These are phyloP conservation scores for Parthenolecanium corni DNA, from an alignment of 2,888 invertebrate genomes.

Conservation along the genomic window DNA sequence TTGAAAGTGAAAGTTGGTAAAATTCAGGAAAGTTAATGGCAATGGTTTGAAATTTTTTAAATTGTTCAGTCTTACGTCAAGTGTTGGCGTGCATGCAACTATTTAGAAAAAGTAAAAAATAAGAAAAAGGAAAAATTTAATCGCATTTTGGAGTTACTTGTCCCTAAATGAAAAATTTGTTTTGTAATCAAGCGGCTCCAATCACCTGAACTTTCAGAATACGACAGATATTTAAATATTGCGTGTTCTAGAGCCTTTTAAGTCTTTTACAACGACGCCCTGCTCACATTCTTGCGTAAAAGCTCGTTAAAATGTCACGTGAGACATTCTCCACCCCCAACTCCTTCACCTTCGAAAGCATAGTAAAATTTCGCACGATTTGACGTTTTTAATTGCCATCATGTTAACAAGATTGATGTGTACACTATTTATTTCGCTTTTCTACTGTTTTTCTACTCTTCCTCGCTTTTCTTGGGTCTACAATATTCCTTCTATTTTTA, in stretches of 20 bases:
- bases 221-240: conserved; percentile 14
- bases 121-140: too few species aligned
- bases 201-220: conserved; percentile 1
- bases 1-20: too few species aligned
- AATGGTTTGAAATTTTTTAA: too few species aligned
- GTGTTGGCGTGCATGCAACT: too few species aligned
- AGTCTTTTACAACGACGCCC: conserved; percentile 13
- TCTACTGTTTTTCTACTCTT: neutral
- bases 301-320: conserved; percentile 20
- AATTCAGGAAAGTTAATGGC: too few species aligned
- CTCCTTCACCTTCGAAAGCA: neutral
- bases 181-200: conserved; percentile 2
- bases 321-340: neutral
- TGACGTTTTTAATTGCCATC: conserved; percentile 19
- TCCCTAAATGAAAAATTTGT: too few species aligned
- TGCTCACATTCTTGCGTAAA: conserved; percentile 14
- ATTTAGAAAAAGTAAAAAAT: too few species aligned
- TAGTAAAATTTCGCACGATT: conserved; percentile 16
- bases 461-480: neutral
- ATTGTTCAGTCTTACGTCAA: too few species aligned
- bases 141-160: too few species aligned
- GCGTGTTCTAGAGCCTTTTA: conserved; percentile 14
- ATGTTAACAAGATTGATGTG: conserved; percentile 10
- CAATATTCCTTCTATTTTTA: conserved; percentile 3
- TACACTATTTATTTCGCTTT: neutral